phyloP scores from a whole-genome alignment of 2,888 invertebrate genomes.

The Scaptomyza parva region DNA sequence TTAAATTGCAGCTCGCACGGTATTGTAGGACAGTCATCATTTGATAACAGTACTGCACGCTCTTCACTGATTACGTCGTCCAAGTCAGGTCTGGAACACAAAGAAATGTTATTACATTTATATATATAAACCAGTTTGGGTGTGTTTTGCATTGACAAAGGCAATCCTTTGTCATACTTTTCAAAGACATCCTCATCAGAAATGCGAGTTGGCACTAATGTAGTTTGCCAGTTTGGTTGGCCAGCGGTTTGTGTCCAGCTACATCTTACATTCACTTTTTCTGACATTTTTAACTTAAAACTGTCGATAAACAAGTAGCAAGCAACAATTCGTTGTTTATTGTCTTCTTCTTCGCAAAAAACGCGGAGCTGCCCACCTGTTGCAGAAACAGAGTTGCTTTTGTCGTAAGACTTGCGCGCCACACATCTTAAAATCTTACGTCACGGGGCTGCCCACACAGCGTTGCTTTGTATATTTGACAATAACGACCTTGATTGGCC shows the following conservation, averaged over 20 bases:
- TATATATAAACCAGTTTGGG: constrained; percentile 54
- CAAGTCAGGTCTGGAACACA: constrained; percentile 67
- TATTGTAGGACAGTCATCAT: constrained; percentile 35
- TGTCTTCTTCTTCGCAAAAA: constrained; percentile 31
- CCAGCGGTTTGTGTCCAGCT: constrained; percentile 80
- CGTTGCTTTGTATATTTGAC: constrained; percentile 51
- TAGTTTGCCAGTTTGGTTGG: constrained; percentile 53
- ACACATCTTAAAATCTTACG: constrained; percentile 20
- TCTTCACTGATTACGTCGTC: constrained; percentile 77
- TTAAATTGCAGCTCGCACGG: constrained; percentile 78
- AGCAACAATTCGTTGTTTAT: constrained; percentile 47
- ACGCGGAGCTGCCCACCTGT: constrained; percentile 24
- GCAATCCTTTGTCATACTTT: constrained; percentile 76
- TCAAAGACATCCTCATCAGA: constrained; percentile 76
- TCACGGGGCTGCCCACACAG: constrained; percentile 24
- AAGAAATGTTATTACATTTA: constrained; percentile 6
- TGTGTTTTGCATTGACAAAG: constrained; percentile 14
- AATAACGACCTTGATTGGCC: constrained; percentile 66
- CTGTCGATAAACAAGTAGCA: not conserved
- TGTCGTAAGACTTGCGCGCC: constrained; percentile 17
- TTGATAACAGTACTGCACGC: constrained; percentile 73
- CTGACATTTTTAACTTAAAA: constrained; percentile 37
- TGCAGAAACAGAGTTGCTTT: constrained; percentile 39
- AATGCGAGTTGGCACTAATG: constrained; percentile 63
- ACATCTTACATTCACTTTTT: constrained; percentile 55